Conservation (phyloP, 2,113 vertebrate genomes). For the Entosphenus tridentatus region DNA sequence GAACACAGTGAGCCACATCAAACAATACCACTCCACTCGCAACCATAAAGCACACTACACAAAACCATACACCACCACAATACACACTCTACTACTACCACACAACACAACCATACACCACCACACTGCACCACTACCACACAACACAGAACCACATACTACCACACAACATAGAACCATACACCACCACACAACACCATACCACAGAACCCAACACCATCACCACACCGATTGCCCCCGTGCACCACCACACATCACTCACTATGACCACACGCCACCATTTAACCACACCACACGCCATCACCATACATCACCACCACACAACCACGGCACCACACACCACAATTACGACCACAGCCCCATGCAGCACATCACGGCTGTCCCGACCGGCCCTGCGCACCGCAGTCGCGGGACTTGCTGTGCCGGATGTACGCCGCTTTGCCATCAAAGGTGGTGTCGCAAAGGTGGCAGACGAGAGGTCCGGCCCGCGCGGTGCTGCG, state of each 20-base stretch:
- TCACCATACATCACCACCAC: not conserved
- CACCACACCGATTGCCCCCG: no score
- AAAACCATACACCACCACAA: no score
- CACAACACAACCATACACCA: no score
- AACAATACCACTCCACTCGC: no score
- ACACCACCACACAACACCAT: no score
- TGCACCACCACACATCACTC: not conserved
- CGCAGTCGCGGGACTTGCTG: conserved; percentile 33
- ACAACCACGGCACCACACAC: rapidly evolving
- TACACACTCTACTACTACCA: no score
- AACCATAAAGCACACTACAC: no score
- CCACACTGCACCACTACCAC: no score
- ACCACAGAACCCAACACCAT: no score
- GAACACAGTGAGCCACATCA: no score
- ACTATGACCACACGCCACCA: not conserved
- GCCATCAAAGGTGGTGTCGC: conserved; percentile 42
- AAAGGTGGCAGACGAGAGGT: conserved; percentile 43
- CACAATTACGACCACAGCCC: not conserved
- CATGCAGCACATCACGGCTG: rapidly evolving
- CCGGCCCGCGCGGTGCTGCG: conserved; percentile 30
- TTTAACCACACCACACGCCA: not conserved
- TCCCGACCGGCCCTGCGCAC: conserved; percentile 11
- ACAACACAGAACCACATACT: no score
- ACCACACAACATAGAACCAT: no score
- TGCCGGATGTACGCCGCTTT: conserved; percentile 33